Percentiles rank a stretch among this genome's conserved stretches.
phyloP scores from a whole-genome alignment of 2,113 vertebrate species.

The Ondatra zibethicus region DNA sequence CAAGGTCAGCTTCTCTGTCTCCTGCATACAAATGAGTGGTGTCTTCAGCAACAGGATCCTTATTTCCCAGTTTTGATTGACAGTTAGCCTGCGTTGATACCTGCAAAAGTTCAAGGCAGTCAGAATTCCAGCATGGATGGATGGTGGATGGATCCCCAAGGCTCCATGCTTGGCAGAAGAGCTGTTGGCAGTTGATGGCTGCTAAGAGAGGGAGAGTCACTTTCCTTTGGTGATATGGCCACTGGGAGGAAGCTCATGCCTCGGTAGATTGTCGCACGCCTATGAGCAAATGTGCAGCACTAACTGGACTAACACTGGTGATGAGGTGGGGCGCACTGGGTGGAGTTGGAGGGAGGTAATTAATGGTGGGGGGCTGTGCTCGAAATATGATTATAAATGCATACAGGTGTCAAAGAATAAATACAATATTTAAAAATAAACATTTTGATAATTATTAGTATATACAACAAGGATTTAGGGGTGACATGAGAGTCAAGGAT shows the following conservation, averaged over 20 bases:
- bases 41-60: not conserved
- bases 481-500: not conserved
- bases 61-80: too few relatives aligned
- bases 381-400: not conserved
- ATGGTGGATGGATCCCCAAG: not conserved
- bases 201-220: too few relatives aligned
- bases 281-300: not conserved
- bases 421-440: not conserved
- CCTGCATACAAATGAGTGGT: too few relatives aligned
- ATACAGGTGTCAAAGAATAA: not conserved
- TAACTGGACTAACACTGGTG: not conserved
- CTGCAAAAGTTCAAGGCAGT: not conserved
- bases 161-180: not conserved
- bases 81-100: too few relatives aligned
- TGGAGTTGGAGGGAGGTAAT: not conserved
- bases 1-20: not conserved
- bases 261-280: not conserved
- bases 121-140: not conserved
- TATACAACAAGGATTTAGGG: not conserved
- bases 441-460: not conserved
- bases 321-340: not conserved
- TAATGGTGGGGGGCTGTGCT: not conserved
- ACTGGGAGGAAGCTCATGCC: not conserved
- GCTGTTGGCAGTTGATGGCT: not conserved
- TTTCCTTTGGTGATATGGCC: not conserved